Conservation (phyloP, 1,140 invertebrate genomes). For the Formica exsecta region DNA sequence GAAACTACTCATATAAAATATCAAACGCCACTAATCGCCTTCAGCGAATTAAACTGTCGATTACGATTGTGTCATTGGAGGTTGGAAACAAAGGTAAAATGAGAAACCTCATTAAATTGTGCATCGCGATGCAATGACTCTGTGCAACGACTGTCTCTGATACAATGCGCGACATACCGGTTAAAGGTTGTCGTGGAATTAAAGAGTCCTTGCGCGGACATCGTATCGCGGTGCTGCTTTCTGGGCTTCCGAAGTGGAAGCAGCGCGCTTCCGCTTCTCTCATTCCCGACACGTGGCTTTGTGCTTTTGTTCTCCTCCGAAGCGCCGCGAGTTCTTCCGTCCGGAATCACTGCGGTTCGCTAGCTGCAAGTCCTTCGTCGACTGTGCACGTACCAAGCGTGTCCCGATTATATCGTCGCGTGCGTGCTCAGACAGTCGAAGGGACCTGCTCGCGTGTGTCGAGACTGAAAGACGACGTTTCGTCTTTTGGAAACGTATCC, state of each 20-base stretch:
- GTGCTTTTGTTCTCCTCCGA: slow-evolving; percentile 30
- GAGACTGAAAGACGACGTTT: slow-evolving; percentile 10
- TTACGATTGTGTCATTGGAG: slow-evolving; percentile 11
- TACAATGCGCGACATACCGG: slow-evolving; percentile 1
- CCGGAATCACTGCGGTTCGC: slow-evolving; percentile 42
- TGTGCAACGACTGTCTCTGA: background rate
- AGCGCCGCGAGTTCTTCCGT: background rate
- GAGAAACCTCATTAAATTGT: slow-evolving; percentile 27
- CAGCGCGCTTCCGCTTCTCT: slow-evolving; percentile 19
- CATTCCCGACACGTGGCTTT: slow-evolving; percentile 49
- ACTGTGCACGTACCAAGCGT: slow-evolving; percentile 39
- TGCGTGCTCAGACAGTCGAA: slow-evolving; percentile 56
- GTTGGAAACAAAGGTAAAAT: slow-evolving; percentile 1
- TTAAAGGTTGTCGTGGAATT: background rate
- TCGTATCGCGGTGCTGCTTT: background rate
- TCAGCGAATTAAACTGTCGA: slow-evolving; percentile 8
- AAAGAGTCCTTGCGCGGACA: background rate
- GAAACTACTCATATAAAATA: background rate
- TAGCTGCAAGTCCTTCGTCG: slow-evolving; percentile 20
- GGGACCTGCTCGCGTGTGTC: slow-evolving; percentile 36
- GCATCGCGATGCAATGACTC: background rate
- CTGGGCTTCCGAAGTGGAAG: background rate
- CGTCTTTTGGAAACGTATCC: slow-evolving; percentile 21
- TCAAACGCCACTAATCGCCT: background rate
- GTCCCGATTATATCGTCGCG: slow-evolving; percentile 57